Evolutionary conservation across 2,888 invertebrate species (phyloP), one percentile per base, ranked within the genome.

Genomic region (Campoplex capitator): DNA sequence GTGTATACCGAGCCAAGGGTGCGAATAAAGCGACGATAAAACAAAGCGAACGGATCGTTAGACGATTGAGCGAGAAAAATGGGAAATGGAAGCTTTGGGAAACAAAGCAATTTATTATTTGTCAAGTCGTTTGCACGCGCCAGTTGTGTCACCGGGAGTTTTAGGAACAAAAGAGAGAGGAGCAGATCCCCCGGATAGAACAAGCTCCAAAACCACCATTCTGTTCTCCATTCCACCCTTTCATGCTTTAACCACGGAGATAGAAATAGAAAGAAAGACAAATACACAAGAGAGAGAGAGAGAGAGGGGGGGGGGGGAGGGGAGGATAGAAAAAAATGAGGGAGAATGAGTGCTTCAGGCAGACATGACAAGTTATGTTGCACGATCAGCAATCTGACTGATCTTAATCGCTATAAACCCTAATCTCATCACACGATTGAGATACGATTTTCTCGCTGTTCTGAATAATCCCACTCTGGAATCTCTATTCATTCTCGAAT

Each of bases 51-150:
- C 68, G 76, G 77, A 84, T 87, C 84, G 87, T 87, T 82, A 82
- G 84, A 70, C 84, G 84, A 82, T 79, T 75, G 74, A 62, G 78
- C 23, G 84, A 84, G 74, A 84, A 79, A 84, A 70, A 78, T 73
- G 58, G 56, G 62, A 74, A 70, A 32, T 78, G 77, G 74, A 87
- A 77, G 76, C 67, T 73, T 62, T 76, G 65, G 67, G 75, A 87
- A 84, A 87, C 86, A 87, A 87, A 87, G 86, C 86, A 78, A 78
- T 87, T 84, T 87, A 81, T 84, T 87, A 77, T 74, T 70, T 73
- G 84, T 54, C 38, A 81, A 81, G 81, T 84, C 78, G 77, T 38
- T 77, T 87, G 38, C 76, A 83, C 79, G 76, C 75, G 79, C 54
- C 76, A 56, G 85, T 78, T 74, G 77, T 56, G 56, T 78, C 74